Base-by-base conservation (phyloP, 2,888 invertebrate genomes). In the Papilio gigon region DNA sequence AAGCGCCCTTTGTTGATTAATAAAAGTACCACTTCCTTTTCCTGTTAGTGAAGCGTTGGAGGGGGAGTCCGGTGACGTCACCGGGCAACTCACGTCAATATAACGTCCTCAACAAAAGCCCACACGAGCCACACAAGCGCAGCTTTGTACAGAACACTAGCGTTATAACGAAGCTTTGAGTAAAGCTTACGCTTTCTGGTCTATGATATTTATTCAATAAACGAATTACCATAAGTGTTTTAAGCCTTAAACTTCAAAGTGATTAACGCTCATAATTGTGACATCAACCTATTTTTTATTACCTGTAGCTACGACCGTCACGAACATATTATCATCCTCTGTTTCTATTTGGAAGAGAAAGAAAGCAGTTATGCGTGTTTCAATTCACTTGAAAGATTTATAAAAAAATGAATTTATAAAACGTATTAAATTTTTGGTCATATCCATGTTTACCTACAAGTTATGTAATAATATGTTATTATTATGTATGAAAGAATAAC, bases 1-100 rank as follows among this genome's bases (percentile, higher is more conserved):
- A 47, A 30, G 63, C 22, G 42, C 30, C 56, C 42, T 59, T 65
- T 65, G 65, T 65, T 58, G 9, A 44, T 33, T 58, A 65, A 59
- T 65, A 66, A 59, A 66, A 59, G 33, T 22, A n/a, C 65, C 59
- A 59, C 65, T 66, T 59, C 65, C 65, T 66, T 47, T 66, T 66
- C 65, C 50, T 61, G 60, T 67, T 50, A 50, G 50, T 40, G 60
- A 44, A 60, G 50, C 27, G 60, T 40, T 27, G 17, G 66, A 47
- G 42, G 27, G 50, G 60, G 37, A 59, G 59, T 50, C 60, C 50
- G 50, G 37, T 67, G 67, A 67, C 60, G 67, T 61, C 67, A 67
- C 44, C 37, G 30, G 50, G 60, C 50, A 27, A 61, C 60, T 58
- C 42, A 60, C 60, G 17, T 66, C 37, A 50, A 61, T 61, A 50